These are phyloP conservation scores for Rhizoglyphus robini DNA, from an alignment of 1,140 invertebrate species.

Conservation along the genomic window DNA sequence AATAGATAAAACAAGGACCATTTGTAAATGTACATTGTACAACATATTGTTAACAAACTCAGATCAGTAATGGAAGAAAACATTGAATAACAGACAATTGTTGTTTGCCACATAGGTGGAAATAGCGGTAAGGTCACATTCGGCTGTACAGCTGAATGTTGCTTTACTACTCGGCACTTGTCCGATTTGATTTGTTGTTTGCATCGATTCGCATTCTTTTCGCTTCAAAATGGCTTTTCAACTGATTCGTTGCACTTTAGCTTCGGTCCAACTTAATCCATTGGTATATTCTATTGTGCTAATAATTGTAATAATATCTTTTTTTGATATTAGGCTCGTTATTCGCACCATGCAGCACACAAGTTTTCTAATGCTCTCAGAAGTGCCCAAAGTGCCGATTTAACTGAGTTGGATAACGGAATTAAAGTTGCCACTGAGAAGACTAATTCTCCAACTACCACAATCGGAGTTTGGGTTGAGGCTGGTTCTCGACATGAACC, in stretches of 20 bases:
- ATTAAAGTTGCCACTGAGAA: slow-evolving; percentile 90
- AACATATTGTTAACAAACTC: too few species aligned
- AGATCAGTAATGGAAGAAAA: too few species aligned
- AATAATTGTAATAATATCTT: not conserved
- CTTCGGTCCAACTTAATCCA: not conserved
- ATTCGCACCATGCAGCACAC: slow-evolving; percentile 1
- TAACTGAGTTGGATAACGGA: slow-evolving; percentile 73
- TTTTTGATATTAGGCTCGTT: not conserved
- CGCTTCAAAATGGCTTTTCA: not conserved
- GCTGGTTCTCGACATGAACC: slow-evolving; percentile 83
- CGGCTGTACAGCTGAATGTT: not conserved
- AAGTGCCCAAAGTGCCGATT: slow-evolving; percentile 78
- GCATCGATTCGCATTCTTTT: not conserved
- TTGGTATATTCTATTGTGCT: not conserved
- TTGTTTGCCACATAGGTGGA: not conserved
- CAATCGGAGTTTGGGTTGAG: slow-evolving; percentile 98
- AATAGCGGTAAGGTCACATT: not conserved
- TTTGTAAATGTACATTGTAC: too few species aligned
- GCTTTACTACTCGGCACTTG: not conserved
- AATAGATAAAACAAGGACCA: too few species aligned
- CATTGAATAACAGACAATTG: not conserved
- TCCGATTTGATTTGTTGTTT: not conserved
- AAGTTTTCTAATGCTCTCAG: slow-evolving; percentile 26
- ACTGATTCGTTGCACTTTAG: not conserved
- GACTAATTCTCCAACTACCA: slow-evolving; percentile 85